Evolutionary conservation across 1,140 invertebrate species (phyloP).

Genomic region (Ceratosolen fusciceps): DNA sequence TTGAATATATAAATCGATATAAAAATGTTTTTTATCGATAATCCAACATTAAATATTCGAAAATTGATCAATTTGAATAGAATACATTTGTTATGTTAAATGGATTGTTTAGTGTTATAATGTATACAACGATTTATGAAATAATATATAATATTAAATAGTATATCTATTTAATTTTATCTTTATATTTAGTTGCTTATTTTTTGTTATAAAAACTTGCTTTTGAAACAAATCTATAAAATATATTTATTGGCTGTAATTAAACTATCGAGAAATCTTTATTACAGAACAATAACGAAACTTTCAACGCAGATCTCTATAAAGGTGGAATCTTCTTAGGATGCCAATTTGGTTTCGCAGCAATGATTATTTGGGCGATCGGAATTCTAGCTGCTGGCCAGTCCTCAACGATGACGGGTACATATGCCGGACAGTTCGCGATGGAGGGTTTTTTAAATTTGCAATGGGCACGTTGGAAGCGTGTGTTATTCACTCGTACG

Average conservation of each 20-base stretch:
- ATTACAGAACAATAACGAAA: conserved; percentile 71
- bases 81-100: too few species aligned
- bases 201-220: too few species aligned
- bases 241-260: too few species aligned
- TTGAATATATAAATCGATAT: neutral
- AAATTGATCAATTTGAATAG: too few species aligned
- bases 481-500: conserved; percentile 87
- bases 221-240: too few species aligned
- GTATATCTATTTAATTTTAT: too few species aligned
- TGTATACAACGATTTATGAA: too few species aligned
- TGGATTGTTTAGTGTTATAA: too few species aligned
- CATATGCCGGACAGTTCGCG: conserved; percentile 83
- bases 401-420: conserved; percentile 91
- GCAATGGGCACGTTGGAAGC: conserved; percentile 89
- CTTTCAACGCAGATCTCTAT: conserved; percentile 84
- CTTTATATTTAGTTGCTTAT: too few species aligned
- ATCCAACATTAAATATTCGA: too few species aligned
- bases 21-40: too few species aligned
- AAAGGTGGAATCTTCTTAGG: conserved; percentile 89
- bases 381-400: conserved; percentile 93
- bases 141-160: too few species aligned
- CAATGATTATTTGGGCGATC: conserved; percentile 92
- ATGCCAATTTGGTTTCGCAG: conserved; percentile 83
- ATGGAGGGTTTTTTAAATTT: conserved; percentile 93
- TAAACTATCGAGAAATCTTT: neutral